These are phyloP conservation scores for Amphiura filiformis DNA, from an alignment of 35 echinoderm and acorn worm genomes.

Conservation along the genomic window DNA sequence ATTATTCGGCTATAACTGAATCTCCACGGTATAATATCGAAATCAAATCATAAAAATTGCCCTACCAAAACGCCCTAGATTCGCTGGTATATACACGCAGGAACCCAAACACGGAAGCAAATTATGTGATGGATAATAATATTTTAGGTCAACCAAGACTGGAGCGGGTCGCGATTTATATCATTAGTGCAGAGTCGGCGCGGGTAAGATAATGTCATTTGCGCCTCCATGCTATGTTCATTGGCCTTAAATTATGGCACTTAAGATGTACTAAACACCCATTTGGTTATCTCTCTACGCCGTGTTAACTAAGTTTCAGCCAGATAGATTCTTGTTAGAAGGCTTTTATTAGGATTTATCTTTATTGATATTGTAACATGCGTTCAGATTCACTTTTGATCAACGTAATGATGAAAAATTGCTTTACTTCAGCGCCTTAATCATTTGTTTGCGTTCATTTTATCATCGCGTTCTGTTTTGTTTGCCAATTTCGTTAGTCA, in stretches of 20 bases:
- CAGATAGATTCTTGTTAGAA: not conserved
- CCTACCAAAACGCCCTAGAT: constrained; percentile 7
- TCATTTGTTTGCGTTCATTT: not conserved
- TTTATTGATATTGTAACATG: not conserved
- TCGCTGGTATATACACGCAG: not conserved
- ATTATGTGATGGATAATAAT: constrained; percentile 4
- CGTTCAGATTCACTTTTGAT: not conserved
- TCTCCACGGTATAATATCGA: constrained; percentile 2
- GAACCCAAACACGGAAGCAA: not conserved
- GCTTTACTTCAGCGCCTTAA: not conserved
- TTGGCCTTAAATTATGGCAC: constrained; percentile 1
- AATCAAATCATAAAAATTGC: constrained; percentile 8
- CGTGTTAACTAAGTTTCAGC: not conserved
- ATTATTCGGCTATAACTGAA: not conserved
- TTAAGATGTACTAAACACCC: not conserved
- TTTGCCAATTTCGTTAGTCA: not conserved
- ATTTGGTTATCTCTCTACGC: not conserved
- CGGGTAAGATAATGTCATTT: not conserved
- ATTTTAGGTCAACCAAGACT: not conserved
- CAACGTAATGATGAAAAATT: not conserved
- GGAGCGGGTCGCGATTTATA: constrained; percentile 5
- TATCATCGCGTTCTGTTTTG: not conserved
- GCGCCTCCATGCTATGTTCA: not conserved
- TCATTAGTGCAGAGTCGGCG: not conserved
- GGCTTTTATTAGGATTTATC: not conserved